Evolutionary conservation across 2,888 invertebrate species (phyloP).

Genomic region (Marasmarcha lunaedactyla): DNA sequence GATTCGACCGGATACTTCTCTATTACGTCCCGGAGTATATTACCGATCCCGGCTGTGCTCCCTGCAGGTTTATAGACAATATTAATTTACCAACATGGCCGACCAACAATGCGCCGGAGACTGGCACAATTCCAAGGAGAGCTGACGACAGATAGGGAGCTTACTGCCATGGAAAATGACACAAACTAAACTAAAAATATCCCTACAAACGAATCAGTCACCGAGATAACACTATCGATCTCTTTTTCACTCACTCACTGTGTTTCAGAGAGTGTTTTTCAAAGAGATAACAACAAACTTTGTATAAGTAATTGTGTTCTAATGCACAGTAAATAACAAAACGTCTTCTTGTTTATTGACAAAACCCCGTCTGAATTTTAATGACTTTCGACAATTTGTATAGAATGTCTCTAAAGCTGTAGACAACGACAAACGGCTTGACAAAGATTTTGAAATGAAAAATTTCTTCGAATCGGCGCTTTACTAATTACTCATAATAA

Average conservation of each 20-base stretch:
- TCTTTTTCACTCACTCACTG: background rate
- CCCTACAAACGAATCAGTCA: background rate
- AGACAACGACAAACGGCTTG: too few relatives aligned
- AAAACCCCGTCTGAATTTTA: too few relatives aligned
- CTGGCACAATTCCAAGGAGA: conserved; percentile 47
- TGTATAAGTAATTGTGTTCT: too few relatives aligned
- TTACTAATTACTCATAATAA: too few relatives aligned
- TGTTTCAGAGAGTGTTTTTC: too few relatives aligned
- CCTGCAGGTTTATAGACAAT: conserved; percentile 39
- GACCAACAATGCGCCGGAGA: conserved; percentile 40
- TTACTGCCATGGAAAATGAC: conserved; percentile 9
- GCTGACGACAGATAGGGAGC: conserved; percentile 34
- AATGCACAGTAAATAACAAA: too few relatives aligned
- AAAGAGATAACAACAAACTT: too few relatives aligned
- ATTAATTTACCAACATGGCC: conserved; percentile 56
- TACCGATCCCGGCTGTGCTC: conserved; percentile 17
- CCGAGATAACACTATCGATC: background rate
- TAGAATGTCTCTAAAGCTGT: too few relatives aligned
- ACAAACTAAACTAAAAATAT: background rate
- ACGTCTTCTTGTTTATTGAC: too few relatives aligned
- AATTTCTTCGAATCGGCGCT: too few relatives aligned
- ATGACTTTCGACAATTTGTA: too few relatives aligned
- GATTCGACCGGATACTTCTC: background rate
- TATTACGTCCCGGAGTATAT: background rate
- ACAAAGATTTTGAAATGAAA: too few relatives aligned